Evolutionary conservation across 2,797 vertebrate species (phyloP).

Genomic region (Tadarida brasiliensis): DNA sequence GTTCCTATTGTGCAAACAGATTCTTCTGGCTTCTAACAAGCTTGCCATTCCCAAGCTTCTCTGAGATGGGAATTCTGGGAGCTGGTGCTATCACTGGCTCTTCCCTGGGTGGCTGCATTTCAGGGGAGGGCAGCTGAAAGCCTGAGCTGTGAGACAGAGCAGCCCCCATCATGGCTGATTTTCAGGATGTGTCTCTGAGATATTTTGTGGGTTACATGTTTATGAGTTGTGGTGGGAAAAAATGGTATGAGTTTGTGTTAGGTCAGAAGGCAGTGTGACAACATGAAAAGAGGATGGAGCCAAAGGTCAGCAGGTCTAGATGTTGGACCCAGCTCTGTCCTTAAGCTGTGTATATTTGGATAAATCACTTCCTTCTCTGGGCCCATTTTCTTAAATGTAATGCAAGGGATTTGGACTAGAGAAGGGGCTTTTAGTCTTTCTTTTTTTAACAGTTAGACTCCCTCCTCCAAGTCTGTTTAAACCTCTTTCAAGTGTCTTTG

Average conservation of each 20-base stretch:
- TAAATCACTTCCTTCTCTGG: background rate
- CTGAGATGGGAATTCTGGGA: background rate
- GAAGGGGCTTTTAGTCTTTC: background rate
- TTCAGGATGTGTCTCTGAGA: background rate
- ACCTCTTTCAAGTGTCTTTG: conserved; percentile 21
- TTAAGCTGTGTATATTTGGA: background rate
- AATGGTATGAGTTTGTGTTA: background rate
- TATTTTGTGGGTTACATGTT: background rate
- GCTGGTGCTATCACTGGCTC: background rate
- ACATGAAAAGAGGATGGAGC: background rate
- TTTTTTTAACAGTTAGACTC: background rate
- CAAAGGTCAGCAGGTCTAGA: background rate
- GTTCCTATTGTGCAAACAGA: background rate
- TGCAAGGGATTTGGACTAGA: background rate
- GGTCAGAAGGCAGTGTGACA: background rate
- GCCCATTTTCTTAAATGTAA: background rate
- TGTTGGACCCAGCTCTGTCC: background rate
- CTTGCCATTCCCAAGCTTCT: background rate
- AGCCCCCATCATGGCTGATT: background rate
- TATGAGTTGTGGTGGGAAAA: conserved; percentile 1
- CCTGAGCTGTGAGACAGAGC: background rate
- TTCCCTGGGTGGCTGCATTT: background rate
- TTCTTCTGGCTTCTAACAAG: conserved; percentile 27
- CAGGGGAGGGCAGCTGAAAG: background rate
- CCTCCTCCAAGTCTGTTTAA: conserved; percentile 11